A percentile compares a stretch with the other conserved stretches of the same genome.
Evolutionary conservation across 2,113 vertebrate species (phyloP).

Genomic region (Brachyhypopomus occidentalis): DNA sequence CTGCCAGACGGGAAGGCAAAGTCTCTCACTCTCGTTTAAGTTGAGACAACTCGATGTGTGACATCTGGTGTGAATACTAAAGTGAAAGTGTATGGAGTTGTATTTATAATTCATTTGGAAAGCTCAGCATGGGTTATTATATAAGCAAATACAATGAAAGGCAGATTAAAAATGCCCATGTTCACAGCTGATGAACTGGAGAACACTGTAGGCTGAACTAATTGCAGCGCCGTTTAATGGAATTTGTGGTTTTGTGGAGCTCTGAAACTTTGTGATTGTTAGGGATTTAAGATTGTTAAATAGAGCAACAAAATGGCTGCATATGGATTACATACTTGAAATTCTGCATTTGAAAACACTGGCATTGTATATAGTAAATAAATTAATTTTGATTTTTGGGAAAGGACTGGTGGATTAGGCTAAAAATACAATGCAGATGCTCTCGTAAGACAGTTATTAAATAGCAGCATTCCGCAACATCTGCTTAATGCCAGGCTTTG

Average conservation of each 20-base stretch:
- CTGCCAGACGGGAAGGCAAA: conserved; percentile 16
- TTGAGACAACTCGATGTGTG: not conserved
- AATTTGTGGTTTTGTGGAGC: not conserved
- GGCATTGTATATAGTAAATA: not conserved
- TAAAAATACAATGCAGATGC: conserved; percentile 17
- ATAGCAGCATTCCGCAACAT: conserved; percentile 39
- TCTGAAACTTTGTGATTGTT: not conserved
- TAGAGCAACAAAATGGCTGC: not conserved
- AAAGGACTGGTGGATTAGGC: conserved; percentile 18
- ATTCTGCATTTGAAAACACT: not conserved
- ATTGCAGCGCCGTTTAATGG: not conserved
- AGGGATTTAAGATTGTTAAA: not conserved
- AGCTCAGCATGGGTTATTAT: not conserved
- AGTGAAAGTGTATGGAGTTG: not conserved
- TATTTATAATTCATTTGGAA: not conserved
- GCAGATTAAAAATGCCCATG: not conserved
- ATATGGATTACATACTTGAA: not conserved
- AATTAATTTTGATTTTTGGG: not conserved
- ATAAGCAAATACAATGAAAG: not conserved
- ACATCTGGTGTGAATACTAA: not conserved
- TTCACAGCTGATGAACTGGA: no score
- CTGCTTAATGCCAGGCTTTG: conserved; percentile 59
- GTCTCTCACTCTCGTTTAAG: not conserved
- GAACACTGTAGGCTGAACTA: not conserved
- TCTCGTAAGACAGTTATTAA: conserved; percentile 34